Evolutionary conservation across 2,888 invertebrate genomes (phyloP).

Genomic region (Atrina japonica): DNA sequence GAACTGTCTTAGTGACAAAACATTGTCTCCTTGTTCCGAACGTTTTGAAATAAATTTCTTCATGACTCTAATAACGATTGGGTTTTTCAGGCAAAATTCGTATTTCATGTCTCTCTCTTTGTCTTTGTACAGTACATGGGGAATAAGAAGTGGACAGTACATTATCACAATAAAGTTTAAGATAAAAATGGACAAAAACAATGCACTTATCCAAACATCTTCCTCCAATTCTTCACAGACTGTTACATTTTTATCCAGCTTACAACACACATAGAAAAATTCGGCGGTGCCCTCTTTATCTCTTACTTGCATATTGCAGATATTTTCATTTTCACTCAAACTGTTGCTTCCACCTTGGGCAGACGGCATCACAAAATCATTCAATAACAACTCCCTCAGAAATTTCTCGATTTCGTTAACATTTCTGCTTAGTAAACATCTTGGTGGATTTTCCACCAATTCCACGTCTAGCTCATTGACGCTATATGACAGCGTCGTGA

Average conservation of each 20-base stretch:
- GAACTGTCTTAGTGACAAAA: neutral
- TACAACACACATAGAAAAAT: constrained; percentile 20
- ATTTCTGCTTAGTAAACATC: neutral
- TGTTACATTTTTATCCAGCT: neutral
- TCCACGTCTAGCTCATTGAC: constrained; percentile 6
- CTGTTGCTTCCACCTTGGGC: neutral
- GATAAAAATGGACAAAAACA: constrained; percentile 4
- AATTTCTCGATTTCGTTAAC: neutral
- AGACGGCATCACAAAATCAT: neutral
- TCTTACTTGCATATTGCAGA: constrained; percentile 17
- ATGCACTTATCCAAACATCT: constrained; percentile 1
- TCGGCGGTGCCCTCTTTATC: neutral
- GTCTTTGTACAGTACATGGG: neutral
- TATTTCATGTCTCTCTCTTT: neutral
- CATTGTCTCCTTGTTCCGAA: neutral
- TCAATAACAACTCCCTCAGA: constrained; percentile 1
- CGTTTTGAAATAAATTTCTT: neutral
- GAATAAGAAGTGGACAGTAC: constrained; percentile 13
- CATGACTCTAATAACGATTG: constrained; percentile 1
- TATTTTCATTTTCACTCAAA: constrained; percentile 2
- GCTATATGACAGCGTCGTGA: constrained; percentile 9
- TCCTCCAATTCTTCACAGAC: constrained; percentile 9
- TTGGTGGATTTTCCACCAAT: neutral
- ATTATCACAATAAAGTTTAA: constrained; percentile 10
- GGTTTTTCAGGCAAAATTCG: constrained; percentile 4